Base-by-base conservation (phyloP, 2,888 invertebrate species). In the Galeopsomyia nigrocyanea region DNA sequence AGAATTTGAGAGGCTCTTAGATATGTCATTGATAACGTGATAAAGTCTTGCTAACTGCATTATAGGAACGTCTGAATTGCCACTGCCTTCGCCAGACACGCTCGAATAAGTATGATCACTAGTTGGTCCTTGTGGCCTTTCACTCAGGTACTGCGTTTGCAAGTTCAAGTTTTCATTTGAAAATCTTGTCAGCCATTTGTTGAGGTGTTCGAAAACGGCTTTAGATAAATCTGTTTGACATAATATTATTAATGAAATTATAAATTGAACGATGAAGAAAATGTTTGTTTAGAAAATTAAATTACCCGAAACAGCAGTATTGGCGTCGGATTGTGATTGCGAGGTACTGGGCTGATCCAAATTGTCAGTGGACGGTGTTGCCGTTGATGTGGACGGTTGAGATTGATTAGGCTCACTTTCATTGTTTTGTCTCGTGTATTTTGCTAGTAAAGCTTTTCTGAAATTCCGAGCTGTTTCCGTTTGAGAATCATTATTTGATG, bases 31-130 rank as follows among this genome's bases (percentile, higher is more conserved):
- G 10, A 77, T 77, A 13, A 80, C 68, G 47, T 74, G 79, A 6
- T 78, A 78, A 62, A 79, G 78, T 58, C 77, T 81, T 1, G 79
- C 79, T 16, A 80, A 58, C 53, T 76, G 80, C 49, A 71, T 62
- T 16, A 74, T 76, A 3, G 50, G 79, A 55, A 70, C 69, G 19
- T 75, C 77, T 3, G 56, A 63, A 56, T 58, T 64, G 6, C 14
- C 46, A 5, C 19, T 50, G 22, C 49, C 22, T 46, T 61, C 22
- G 21, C 17, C 51, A 16, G 74, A 73, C 51, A 78, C 39, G 72
- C 80, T 80, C 2, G 82, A 81, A 64, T 82, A 81, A 0, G 82
- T 83, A 51, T 82, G 83, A 78, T 83, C 82, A 57, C 76, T 80
- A 22, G 76, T 77, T 16, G 77, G 70, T 65, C 66, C 74, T 9